phyloP scores from a whole-genome alignment of 2,888 invertebrate species.

The Cistogaster globosa region DNA sequence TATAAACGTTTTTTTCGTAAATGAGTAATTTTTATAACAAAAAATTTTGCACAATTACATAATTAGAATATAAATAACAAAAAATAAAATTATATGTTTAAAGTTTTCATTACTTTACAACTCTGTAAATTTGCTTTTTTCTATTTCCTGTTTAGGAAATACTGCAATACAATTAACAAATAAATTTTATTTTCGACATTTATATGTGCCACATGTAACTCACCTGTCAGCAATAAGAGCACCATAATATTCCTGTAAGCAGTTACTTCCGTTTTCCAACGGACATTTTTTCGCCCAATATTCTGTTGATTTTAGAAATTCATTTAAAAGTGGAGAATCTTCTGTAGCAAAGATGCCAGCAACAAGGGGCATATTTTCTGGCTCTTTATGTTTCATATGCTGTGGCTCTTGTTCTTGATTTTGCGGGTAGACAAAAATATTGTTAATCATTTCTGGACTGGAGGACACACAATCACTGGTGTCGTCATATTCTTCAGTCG shows the following conservation, averaged over 20 bases:
- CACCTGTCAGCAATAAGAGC: constrained; percentile 78
- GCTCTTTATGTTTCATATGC: constrained; percentile 31
- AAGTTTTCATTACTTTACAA: constrained; percentile 15
- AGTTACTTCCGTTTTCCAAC: constrained; percentile 74
- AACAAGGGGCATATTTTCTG: constrained; percentile 42
- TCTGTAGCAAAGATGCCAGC: constrained; percentile 18
- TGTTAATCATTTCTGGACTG: constrained; percentile 52
- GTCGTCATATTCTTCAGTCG: constrained; percentile 17
- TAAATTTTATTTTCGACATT: constrained; percentile 4
- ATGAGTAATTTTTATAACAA: too few relatives aligned
- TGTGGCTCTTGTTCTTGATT: constrained; percentile 25
- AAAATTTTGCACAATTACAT: too few relatives aligned
- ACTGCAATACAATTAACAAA: not conserved
- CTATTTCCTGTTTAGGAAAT: constrained; percentile 24
- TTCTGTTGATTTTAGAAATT: constrained; percentile 75
- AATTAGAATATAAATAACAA: too few relatives aligned
- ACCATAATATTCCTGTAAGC: constrained; percentile 77
- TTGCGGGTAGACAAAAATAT: constrained; percentile 52
- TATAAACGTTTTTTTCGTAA: too few relatives aligned
- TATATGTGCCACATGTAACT: constrained; percentile 66
- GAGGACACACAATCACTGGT: too few relatives aligned
- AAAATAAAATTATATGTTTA: too few relatives aligned
- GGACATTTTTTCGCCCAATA: constrained; percentile 77
- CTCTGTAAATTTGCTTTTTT: not conserved
- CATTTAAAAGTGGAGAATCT: constrained; percentile 69